Conservation (phyloP, 2,888 invertebrate genomes). For the Macroteleia sp. region DNA sequence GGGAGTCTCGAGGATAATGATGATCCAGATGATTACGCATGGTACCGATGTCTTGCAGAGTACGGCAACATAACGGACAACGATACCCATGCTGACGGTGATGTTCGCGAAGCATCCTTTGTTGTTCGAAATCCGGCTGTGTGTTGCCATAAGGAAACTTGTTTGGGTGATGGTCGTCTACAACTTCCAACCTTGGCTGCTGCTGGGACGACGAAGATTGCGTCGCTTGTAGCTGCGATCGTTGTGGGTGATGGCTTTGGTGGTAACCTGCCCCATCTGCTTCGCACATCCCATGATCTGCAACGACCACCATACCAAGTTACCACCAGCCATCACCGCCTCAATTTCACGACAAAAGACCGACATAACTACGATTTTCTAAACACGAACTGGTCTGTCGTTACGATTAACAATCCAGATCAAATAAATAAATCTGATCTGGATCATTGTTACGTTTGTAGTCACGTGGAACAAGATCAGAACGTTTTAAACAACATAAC, state of each 20-base stretch:
- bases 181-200: conserved; percentile 67
- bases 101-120: conserved; percentile 77
- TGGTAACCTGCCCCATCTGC: conserved; percentile 81
- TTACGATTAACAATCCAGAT: conserved; percentile 45
- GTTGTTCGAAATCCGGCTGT: conserved; percentile 79
- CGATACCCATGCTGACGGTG: conserved; percentile 85
- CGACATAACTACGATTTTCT: conserved; percentile 53
- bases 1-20: conserved; percentile 94
- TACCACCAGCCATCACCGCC: conserved; percentile 82
- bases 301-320: conserved; percentile 84
- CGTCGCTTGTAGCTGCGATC: conserved; percentile 66
- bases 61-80: conserved; percentile 90
- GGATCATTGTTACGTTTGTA: conserved; percentile 38
- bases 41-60: conserved; percentile 87
- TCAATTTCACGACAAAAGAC: conserved; percentile 54
- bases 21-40: conserved; percentile 91
- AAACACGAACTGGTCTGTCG: conserved; percentile 54
- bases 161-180: conserved; percentile 75
- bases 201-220: conserved; percentile 59
- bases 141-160: conserved; percentile 81
- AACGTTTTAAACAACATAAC: conserved; percentile 47
- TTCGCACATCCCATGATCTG: conserved; percentile 83
- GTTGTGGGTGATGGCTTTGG: conserved; percentile 81
- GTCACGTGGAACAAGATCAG: conserved; percentile 42
- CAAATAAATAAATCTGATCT: conserved; percentile 32